These are phyloP conservation scores for Sweltsa coloradensis DNA, from an alignment of 1,140 invertebrate genomes.

Conservation along the genomic window DNA sequence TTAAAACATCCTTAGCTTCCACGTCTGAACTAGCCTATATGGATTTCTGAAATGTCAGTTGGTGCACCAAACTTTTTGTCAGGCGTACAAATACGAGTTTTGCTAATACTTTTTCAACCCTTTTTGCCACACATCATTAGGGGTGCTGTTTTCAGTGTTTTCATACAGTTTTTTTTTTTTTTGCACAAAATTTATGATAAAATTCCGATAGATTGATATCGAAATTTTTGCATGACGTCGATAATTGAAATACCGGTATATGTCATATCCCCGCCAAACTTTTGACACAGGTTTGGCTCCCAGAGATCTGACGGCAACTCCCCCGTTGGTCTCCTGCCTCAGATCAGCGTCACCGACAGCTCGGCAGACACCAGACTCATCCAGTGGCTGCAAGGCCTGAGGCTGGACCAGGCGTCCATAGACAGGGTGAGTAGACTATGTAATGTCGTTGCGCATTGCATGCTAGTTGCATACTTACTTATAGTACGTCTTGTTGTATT, in stretches of 20 bases:
- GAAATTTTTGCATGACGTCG: constrained; percentile 15
- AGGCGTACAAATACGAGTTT: no score
- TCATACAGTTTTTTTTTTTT: not conserved
- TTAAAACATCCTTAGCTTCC: no score
- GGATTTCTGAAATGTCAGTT: no score
- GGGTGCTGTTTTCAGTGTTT: not conserved
- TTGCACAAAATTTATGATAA: not conserved
- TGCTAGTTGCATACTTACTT: not conserved
- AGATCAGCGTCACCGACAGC: constrained; percentile 26
- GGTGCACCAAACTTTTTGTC: no score
- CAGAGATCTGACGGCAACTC: constrained; percentile 12
- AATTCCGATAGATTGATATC: not conserved
- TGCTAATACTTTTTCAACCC: no score
- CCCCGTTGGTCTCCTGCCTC: constrained; percentile 19
- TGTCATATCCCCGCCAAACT: no score
- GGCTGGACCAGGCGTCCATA: constrained; percentile 41
- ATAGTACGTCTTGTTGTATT: constrained; percentile 7
- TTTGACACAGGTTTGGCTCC: constrained; percentile 16
- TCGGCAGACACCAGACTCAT: constrained; percentile 34
- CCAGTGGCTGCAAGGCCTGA: constrained; percentile 42
- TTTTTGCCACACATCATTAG: no score
- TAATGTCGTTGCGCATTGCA: not conserved
- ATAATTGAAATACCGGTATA: constrained; percentile 14
- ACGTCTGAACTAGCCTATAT: no score
- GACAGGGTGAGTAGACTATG: constrained; percentile 31